Base-by-base conservation (phyloP, 2,113 vertebrate genomes). In the Xerus inauris region DNA sequence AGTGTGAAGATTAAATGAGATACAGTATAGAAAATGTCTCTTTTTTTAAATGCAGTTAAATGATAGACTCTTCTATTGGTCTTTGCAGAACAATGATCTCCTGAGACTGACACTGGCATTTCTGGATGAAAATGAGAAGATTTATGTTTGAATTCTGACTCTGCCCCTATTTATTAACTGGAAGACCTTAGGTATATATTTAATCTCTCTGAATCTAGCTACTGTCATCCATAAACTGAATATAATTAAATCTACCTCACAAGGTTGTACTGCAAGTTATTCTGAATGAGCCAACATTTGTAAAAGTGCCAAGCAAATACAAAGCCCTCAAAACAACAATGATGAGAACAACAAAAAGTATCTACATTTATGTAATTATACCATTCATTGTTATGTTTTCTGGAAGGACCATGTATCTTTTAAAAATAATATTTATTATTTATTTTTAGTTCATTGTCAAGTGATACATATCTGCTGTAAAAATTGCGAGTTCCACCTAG, bases 241-340 rank as follows among this genome's bases (percentile, higher is more conserved):
- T 69, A 67, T 79, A 59, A 94, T 51, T 77, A 93, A 96, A 93
- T 32, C 14, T 72, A 62, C 54, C 87, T 95, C 82, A 75, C 30
- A 86, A 81, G 51, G 59, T 57, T 89, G 67, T 75, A 85, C n/a
- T 80, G 57, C 13, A 96, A 93, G 94, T 93, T 76, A 80, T 26
- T 76, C 80, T 88, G 76, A 69, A 81, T 81, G 73, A 84, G 72
- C 42, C 17, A 84, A 20, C 65, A 32, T 85, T 94, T 96, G 59
- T 83, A 71, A 94, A 26, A 17, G 7, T 90, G 76, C 40, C 62
- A 87, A 67, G 72, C 76, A 90, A 92, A 30, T 38, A 87, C 42
- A 72, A 83, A 38, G 5, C 45, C 45, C 35, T 92, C n/a, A 79
- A 67, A 73, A 89, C 30, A 72, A 83, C 16, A 76, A 22, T 1